A percentile compares a stretch with the other conserved stretches of the same genome.
Conservation (phyloP, 2,888 invertebrate genomes). For the Dolichomitus sp. region DNA sequence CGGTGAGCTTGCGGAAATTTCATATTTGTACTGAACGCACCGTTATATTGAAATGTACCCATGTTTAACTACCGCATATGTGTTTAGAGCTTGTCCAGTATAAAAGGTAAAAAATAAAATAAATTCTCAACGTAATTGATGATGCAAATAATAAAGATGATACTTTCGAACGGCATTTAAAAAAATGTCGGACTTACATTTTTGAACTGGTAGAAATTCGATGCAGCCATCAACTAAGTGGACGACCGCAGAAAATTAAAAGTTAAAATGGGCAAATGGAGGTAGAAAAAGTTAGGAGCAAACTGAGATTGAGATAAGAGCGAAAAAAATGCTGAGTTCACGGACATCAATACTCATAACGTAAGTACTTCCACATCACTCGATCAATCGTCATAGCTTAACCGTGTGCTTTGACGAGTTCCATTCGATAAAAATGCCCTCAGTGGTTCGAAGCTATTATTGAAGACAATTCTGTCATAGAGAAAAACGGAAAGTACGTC, state of each 20-base stretch:
- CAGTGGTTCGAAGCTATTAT: conserved; percentile 10
- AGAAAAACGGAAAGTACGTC: not conserved
- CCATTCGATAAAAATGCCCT: not conserved
- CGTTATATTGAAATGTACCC: conserved; percentile 8
- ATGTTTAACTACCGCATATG: not conserved
- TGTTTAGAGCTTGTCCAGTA: not conserved
- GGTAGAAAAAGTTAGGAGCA: not conserved
- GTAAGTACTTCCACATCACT: not conserved
- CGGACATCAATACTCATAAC: not conserved
- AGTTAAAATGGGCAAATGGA: not conserved
- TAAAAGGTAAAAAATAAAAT: not conserved
- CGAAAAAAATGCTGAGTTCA: not conserved
- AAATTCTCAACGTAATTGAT: not conserved
- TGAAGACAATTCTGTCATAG: not conserved
- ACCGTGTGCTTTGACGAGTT: not conserved
- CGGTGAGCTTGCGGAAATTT: conserved; percentile 61
- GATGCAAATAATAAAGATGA: too few relatives aligned
- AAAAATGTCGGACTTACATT: not conserved
- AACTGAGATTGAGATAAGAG: not conserved
- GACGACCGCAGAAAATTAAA: not conserved
- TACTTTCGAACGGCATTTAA: too few relatives aligned
- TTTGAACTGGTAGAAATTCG: not conserved
- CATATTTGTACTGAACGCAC: conserved; percentile 60
- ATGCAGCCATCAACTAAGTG: not conserved
- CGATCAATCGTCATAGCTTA: not conserved